phyloP scores from a whole-genome alignment of 1,140 invertebrate genomes.

The Pachypeltis micranthus region DNA sequence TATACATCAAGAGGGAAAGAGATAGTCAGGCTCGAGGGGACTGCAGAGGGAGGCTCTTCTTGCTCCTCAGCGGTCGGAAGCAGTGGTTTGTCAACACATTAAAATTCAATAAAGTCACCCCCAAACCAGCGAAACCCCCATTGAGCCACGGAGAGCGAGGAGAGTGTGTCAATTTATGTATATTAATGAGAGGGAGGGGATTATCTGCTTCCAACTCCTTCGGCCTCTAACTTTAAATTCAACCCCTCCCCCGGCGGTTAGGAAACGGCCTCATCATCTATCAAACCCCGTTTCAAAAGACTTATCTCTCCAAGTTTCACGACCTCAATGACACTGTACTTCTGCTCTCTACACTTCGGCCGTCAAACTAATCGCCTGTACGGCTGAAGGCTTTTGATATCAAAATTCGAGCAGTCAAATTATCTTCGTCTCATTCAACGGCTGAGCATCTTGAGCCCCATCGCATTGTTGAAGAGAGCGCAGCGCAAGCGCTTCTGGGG shows the following conservation, averaged over 20 bases:
- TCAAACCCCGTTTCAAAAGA: constrained; percentile 9
- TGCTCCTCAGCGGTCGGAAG: neutral
- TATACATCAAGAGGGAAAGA: neutral
- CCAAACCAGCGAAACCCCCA: neutral
- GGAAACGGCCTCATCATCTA: neutral
- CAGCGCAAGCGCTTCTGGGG: too few relatives aligned
- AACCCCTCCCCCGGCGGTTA: neutral
- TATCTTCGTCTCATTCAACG: too few relatives aligned
- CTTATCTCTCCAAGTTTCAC: neutral
- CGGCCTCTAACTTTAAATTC: neutral
- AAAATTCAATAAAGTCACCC: constrained; percentile 9
- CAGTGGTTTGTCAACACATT: constrained; percentile 8
- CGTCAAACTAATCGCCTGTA: neutral
- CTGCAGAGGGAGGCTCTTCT: neutral
- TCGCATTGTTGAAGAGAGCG: too few relatives aligned
- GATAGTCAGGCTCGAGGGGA: too few relatives aligned
- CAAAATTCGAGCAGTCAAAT: too few relatives aligned
- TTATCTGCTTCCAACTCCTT: neutral
- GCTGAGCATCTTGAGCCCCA: too few relatives aligned
- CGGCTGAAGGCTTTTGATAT: too few relatives aligned
- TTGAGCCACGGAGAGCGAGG: neutral
- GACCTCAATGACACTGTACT: neutral
- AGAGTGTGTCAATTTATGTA: constrained; percentile 9
- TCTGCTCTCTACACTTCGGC: neutral
- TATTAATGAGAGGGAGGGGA: constrained; percentile 1